A percentile compares a stretch with the other conserved stretches of the same genome.
These are phyloP conservation scores for Takifugu bimaculatus DNA, from an alignment of 2,113 vertebrate genomes.

Conservation along the genomic window DNA sequence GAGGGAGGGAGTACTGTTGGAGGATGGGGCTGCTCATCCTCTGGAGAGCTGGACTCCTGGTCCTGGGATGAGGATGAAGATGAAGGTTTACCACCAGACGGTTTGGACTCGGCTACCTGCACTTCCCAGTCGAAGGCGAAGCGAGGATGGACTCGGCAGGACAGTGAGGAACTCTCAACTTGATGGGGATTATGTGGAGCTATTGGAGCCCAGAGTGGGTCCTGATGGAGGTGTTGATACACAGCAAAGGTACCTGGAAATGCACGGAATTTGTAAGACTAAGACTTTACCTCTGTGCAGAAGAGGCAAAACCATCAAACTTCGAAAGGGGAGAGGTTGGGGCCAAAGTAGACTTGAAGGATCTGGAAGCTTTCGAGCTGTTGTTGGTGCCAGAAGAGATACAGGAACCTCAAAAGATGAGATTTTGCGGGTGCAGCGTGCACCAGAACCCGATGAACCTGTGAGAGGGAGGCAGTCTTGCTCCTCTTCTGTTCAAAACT, in stretches of 20 bases:
- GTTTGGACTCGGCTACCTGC: slow-evolving; percentile 41
- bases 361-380: slow-evolving; percentile 48
- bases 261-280: slow-evolving; percentile 78
- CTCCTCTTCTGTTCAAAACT: slow-evolving; percentile 47
- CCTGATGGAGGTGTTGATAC: slow-evolving; percentile 73
- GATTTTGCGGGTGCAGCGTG: slow-evolving; percentile 27
- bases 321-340: slow-evolving; percentile 77
- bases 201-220: slow-evolving; percentile 78
- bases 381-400: slow-evolving; percentile 48
- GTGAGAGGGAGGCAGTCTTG: slow-evolving; percentile 40
- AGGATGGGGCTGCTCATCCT: slow-evolving; percentile 70
- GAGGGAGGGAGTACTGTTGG: slow-evolving; percentile 59
- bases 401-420: slow-evolving; percentile 37
- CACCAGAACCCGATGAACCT: slow-evolving; percentile 24
- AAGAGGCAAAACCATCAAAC: slow-evolving; percentile 75
- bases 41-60: slow-evolving; percentile 73
- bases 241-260: slow-evolving; percentile 72
- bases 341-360: slow-evolving; percentile 71
- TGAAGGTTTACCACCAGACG: slow-evolving; percentile 49
- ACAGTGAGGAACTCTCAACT: slow-evolving; percentile 51
- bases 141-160: slow-evolving; percentile 58
- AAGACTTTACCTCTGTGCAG: slow-evolving; percentile 81
- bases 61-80: slow-evolving; percentile 78
- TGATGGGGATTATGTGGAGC: slow-evolving; percentile 81
- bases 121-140: slow-evolving; percentile 54